Conservation (phyloP, 2,113 vertebrate species). For the Lutjanus erythropterus region DNA sequence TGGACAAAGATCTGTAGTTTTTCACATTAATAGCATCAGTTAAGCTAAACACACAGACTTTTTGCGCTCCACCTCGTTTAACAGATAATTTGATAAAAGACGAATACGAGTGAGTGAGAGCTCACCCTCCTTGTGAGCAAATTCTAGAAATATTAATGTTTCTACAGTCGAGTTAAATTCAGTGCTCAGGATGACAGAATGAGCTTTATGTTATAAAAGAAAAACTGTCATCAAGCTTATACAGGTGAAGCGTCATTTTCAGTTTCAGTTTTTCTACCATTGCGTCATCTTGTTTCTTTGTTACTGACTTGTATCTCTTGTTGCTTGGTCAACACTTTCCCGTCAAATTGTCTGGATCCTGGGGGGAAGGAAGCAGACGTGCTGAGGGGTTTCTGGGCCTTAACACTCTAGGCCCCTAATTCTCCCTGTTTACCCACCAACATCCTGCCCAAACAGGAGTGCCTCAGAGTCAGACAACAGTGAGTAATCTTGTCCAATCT, state of each 20-base stretch:
- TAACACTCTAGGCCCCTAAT: constrained; percentile 22
- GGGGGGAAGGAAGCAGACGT: constrained; percentile 47
- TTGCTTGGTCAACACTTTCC: constrained; percentile 10
- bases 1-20: neutral
- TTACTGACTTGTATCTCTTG: neutral
- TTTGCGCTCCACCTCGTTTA: neutral
- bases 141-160: neutral
- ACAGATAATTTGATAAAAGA: neutral
- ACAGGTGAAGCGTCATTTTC: neutral
- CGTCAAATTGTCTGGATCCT: constrained; percentile 42
- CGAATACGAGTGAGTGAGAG: too few relatives aligned
- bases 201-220: too few relatives aligned
- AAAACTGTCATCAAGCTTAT: neutral
- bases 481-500: constrained; percentile 77
- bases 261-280: neutral
- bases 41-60: neutral
- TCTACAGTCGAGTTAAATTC: neutral
- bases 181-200: too few relatives aligned
- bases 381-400: constrained; percentile 42
- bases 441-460: constrained; percentile 74
- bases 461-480: constrained; percentile 69
- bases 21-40: neutral
- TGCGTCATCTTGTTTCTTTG: neutral
- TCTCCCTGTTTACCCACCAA: constrained; percentile 74
- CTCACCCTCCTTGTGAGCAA: neutral